Conservation (phyloP, 2,113 vertebrate genomes). For the Alaudala cheleensis region DNA sequence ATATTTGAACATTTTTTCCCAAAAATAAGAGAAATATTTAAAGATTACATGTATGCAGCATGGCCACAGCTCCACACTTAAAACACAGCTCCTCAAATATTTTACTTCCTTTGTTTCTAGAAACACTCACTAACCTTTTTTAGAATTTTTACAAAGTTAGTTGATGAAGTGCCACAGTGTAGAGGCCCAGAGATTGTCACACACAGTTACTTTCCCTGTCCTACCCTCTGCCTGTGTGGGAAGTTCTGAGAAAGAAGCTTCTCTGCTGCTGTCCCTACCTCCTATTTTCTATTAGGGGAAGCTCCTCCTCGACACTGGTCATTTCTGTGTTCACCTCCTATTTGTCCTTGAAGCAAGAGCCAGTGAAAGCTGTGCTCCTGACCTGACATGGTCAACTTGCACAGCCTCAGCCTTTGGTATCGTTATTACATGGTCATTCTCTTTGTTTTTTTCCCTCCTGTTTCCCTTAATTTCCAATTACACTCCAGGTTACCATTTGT, state of each 20-base stretch:
- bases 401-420: neutral
- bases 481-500: neutral
- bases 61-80: neutral
- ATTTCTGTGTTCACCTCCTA: neutral
- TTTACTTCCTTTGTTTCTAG: neutral
- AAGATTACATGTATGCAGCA: neutral
- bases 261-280: neutral
- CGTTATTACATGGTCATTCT: neutral
- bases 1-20: neutral
- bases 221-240: neutral
- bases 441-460: neutral
- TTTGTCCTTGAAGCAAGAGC: neutral
- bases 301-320: neutral
- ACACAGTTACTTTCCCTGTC: neutral
- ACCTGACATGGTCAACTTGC: neutral
- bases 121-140: neutral
- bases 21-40: neutral
- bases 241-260: neutral
- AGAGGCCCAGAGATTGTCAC: neutral
- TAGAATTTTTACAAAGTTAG: neutral
- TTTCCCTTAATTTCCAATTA: neutral
- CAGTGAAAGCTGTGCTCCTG: neutral
- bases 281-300: neutral
- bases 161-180: neutral
- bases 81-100: neutral